Conservation (phyloP, 1,140 invertebrate genomes). For the Drosophila obscura region DNA sequence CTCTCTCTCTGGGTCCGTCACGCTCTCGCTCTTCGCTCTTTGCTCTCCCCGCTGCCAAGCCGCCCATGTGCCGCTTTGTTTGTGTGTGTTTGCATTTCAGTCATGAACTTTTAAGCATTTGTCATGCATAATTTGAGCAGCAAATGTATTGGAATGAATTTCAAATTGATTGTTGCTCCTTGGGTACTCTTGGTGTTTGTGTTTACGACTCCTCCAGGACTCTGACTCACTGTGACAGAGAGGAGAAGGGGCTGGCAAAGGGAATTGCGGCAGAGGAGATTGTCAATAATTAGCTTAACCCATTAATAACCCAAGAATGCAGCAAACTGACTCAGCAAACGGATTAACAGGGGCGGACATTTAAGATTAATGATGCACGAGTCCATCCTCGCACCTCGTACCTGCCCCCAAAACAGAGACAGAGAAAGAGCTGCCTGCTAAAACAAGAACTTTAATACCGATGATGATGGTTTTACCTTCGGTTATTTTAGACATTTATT, state of each 20-base stretch:
- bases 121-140: conserved; percentile 80
- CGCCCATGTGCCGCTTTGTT: background rate
- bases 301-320: conserved; percentile 69
- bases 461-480: too few relatives aligned
- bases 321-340: conserved; percentile 65
- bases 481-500: too few relatives aligned
- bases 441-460: too few relatives aligned
- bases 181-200: conserved; percentile 8
- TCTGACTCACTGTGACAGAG: too few relatives aligned
- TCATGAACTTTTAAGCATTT: conserved; percentile 82
- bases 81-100: conserved; percentile 76
- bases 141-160: conserved; percentile 82
- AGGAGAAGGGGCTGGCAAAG: too few relatives aligned
- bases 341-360: background rate
- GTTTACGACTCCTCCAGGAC: too few relatives aligned
- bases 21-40: too few relatives aligned
- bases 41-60: background rate
- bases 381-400: too few relatives aligned
- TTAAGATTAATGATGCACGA: too few relatives aligned
- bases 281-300: conserved; percentile 82
- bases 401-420: too few relatives aligned
- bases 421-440: too few relatives aligned
- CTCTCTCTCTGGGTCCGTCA: background rate
- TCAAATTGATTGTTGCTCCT: conserved; percentile 77
- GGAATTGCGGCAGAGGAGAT: background rate